phyloP scores from a whole-genome alignment of 2,888 invertebrate genomes.

The Eubasilissa splendida region DNA sequence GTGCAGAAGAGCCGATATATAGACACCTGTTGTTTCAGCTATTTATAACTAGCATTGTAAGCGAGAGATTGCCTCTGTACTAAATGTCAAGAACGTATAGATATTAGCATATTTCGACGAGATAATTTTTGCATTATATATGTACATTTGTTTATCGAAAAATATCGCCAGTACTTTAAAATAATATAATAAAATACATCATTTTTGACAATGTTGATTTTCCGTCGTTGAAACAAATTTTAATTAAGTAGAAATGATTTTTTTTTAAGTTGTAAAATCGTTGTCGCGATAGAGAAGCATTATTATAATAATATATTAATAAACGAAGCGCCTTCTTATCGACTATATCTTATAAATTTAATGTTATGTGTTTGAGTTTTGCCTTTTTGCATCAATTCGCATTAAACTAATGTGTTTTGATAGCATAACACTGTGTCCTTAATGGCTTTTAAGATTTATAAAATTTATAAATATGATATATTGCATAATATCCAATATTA shows the following conservation, averaged over 20 bases:
- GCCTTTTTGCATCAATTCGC: no score
- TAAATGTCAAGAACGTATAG: slow-evolving; percentile 55
- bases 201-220: no score
- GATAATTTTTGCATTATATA: slow-evolving; percentile 28
- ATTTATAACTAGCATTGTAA: slow-evolving; percentile 1
- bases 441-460: neutral
- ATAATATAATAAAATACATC: no score
- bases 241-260: no score
- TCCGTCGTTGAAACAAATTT: no score
- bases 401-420: no score
- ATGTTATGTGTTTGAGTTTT: no score
- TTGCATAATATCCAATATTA: neutral
- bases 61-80: slow-evolving; percentile 21
- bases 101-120: slow-evolving; percentile 52
- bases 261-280: no score
- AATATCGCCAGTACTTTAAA: slow-evolving; percentile 29
- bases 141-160: slow-evolving; percentile 10
- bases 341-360: no score
- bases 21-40: slow-evolving; percentile 35
- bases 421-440: neutral
- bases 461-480: slow-evolving; percentile 2
- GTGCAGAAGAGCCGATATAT: neutral
- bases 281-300: no score
- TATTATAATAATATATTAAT: no score
- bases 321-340: no score